Conservation (phyloP, 1,140 invertebrate genomes). For the Macrobrachium rosenbergii region DNA sequence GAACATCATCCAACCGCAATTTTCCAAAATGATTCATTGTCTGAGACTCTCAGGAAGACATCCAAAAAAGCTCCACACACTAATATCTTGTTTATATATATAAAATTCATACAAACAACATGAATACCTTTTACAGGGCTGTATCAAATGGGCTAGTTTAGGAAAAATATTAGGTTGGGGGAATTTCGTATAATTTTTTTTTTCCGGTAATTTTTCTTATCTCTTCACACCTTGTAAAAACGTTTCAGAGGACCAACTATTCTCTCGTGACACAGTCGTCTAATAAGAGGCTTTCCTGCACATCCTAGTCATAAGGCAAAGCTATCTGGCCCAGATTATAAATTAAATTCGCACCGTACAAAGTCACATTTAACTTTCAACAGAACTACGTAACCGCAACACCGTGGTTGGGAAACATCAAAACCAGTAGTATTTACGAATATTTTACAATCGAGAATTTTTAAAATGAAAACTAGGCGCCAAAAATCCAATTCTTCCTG, state of each 20-base stretch:
- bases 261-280: not conserved
- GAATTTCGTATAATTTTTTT: constrained; percentile 20
- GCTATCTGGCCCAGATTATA: constrained; percentile 18
- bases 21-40: constrained; percentile 47
- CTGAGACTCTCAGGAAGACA: constrained; percentile 58
- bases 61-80: constrained; percentile 45
- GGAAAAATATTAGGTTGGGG: constrained; percentile 18
- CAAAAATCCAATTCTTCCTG: no score
- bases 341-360: not conserved
- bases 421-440: no score
- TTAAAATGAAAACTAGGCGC: no score
- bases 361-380: not conserved
- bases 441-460: no score
- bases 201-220: not conserved
- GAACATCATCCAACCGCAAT: constrained; percentile 5
- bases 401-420: not conserved
- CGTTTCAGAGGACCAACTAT: constrained; percentile 46
- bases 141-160: constrained; percentile 52
- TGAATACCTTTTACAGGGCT: constrained; percentile 41
- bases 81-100: constrained; percentile 44
- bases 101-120: constrained; percentile 60
- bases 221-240: constrained; percentile 20
- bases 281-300: constrained; percentile 36
- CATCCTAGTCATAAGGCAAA: constrained; percentile 49
- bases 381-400: no score